These are phyloP conservation scores for Synodontis membranacea DNA, from an alignment of 2,113 vertebrate genomes.

Conservation along the genomic window DNA sequence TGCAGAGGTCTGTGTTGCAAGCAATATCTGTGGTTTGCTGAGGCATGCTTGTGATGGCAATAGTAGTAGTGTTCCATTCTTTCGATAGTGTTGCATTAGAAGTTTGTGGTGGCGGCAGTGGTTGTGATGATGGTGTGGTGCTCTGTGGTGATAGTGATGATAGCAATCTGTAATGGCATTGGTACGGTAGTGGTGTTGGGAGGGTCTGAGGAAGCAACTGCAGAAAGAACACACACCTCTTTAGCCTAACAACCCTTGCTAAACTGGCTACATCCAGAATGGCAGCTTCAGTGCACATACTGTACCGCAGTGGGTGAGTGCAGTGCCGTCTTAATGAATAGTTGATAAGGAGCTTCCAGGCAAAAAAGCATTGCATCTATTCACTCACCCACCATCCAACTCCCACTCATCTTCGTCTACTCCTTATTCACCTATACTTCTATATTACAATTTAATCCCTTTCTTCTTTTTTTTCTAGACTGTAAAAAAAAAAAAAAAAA, in stretches of 20 bases:
- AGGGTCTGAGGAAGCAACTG: conserved; percentile 37
- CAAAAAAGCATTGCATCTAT: conserved; percentile 49
- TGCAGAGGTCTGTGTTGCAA: not conserved
- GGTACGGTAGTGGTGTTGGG: not conserved
- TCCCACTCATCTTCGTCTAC: not conserved
- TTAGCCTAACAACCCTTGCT: conserved; percentile 48
- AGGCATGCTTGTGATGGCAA: not conserved
- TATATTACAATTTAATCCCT: not conserved
- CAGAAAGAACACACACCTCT: conserved; percentile 58
- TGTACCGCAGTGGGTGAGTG: conserved; percentile 44
- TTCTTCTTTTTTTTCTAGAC: not conserved
- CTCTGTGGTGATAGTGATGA: not conserved
- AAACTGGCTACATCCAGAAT: conserved; percentile 38
- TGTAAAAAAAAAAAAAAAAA: too few species aligned
- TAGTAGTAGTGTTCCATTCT: not conserved
- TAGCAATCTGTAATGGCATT: not conserved
- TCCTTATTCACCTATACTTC: not conserved
- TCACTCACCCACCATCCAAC: conserved; percentile 34
- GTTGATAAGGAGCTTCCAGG: conserved; percentile 56
- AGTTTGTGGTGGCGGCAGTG: not conserved
- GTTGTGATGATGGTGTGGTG: not conserved
- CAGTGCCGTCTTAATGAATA: conserved; percentile 54
- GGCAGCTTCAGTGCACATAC: conserved; percentile 43
- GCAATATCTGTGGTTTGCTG: not conserved
- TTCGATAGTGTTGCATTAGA: not conserved